Evolutionary conservation across 2,113 vertebrate genomes (phyloP).

Genomic region (Seriola aureovittata): DNA sequence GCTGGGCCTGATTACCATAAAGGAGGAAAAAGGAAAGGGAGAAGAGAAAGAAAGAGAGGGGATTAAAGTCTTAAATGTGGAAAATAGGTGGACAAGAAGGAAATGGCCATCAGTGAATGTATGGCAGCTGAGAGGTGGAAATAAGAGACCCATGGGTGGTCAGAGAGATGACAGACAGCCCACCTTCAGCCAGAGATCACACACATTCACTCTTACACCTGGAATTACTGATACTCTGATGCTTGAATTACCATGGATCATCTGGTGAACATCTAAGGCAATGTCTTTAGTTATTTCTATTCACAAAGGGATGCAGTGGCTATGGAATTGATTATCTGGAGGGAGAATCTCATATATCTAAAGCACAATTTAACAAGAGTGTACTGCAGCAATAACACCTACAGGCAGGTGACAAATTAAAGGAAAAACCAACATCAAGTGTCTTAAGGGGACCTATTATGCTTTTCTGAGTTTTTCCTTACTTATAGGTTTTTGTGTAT

Average conservation of each 20-base stretch:
- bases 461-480: too few species aligned
- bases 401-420: too few species aligned
- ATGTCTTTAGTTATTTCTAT: slow-evolving; percentile 24
- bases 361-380: not conserved
- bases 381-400: not conserved
- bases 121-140: slow-evolving; percentile 45
- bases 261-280: slow-evolving; percentile 24
- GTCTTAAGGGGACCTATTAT: too few species aligned
- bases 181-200: slow-evolving; percentile 62
- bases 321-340: not conserved
- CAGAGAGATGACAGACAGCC: slow-evolving; percentile 47
- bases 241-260: not conserved
- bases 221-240: slow-evolving; percentile 50
- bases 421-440: too few species aligned
- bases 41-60: not conserved
- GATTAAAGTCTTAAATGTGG: slow-evolving; percentile 30
- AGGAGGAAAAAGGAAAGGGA: not conserved
- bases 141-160: slow-evolving; percentile 36
- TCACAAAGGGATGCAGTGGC: not conserved
- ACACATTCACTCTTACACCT: slow-evolving; percentile 23
- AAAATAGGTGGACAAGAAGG: not conserved
- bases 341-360: not conserved
- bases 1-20: slow-evolving; percentile 45
- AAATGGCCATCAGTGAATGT: slow-evolving; percentile 15
- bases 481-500: too few species aligned